Percentiles rank a stretch among this genome's conserved stretches.
Evolutionary conservation across 64 coral and sea anemone genomes (phyloP).

Genomic region (Montipora foliosa): DNA sequence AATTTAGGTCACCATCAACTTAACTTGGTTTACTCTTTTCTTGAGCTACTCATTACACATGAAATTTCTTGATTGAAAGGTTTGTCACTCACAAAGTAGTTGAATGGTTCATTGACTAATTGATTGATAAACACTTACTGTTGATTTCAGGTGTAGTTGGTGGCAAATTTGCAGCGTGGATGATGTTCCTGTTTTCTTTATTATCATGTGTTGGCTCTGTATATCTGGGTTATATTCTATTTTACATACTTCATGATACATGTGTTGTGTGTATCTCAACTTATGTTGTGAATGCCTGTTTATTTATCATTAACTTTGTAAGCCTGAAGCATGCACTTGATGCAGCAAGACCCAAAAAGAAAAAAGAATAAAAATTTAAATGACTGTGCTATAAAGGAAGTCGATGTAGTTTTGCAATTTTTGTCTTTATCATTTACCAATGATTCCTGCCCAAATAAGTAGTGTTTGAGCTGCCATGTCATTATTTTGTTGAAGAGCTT

Average conservation of each 20-base stretch:
- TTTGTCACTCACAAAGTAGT: neutral
- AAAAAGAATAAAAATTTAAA: constrained; percentile 12
- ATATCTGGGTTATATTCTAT: constrained; percentile 98
- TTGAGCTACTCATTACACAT: too few relatives aligned
- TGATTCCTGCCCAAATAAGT: neutral
- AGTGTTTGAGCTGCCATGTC: too few relatives aligned
- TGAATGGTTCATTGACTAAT: neutral
- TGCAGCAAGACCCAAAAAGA: neutral
- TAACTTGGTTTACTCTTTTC: too few relatives aligned
- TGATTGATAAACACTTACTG: neutral
- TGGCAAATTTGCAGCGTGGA: constrained; percentile 67
- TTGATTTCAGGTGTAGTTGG: constrained; percentile 63
- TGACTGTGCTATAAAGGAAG: neutral
- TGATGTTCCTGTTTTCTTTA: constrained; percentile 75
- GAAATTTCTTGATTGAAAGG: too few relatives aligned
- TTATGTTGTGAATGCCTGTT: constrained; percentile 84
- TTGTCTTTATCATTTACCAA: neutral
- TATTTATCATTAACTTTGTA: constrained; percentile 82
- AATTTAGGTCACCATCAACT: too few relatives aligned
- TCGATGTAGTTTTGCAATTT: neutral
- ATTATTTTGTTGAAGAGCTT: too few relatives aligned
- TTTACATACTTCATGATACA: constrained; percentile 87
- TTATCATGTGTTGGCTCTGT: constrained; percentile 84
- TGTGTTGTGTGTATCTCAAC: constrained; percentile 96
- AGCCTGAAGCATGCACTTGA: constrained; percentile 20